These are phyloP conservation scores for Subanguina moxae DNA, from an alignment of 1,140 invertebrate species.

Conservation along the genomic window DNA sequence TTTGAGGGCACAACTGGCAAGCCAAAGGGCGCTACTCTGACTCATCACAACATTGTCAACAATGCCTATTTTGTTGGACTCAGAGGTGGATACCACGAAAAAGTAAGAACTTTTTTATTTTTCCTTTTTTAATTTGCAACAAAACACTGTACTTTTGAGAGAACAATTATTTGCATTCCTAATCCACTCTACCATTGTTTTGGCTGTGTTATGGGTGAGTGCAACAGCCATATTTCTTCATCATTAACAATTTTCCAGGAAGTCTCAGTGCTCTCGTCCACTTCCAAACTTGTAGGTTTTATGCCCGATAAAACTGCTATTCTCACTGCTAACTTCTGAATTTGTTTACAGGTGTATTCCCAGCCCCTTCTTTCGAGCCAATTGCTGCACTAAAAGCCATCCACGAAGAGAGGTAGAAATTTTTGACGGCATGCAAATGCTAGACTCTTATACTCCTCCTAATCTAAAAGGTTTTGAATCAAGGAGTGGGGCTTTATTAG, in stretches of 20 bases:
- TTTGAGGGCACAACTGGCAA: constrained; percentile 74
- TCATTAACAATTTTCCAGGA: no score
- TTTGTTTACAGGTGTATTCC: constrained; percentile 66
- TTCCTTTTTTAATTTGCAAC: background rate
- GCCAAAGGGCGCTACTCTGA: constrained; percentile 80
- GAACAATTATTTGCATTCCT: constrained; percentile 66
- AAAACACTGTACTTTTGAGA: constrained; percentile 31
- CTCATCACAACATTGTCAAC: constrained; percentile 79
- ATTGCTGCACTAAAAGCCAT: constrained; percentile 64
- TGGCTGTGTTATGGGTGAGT: constrained; percentile 74
- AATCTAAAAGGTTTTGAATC: no score
- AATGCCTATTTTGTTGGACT: constrained; percentile 71
- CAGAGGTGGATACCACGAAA: constrained; percentile 65
- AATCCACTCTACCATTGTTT: constrained; percentile 89
- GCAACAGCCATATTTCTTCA: no score
- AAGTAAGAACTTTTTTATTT: constrained; percentile 50
- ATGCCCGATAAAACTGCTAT: no score
- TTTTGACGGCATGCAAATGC: background rate
- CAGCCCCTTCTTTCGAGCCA: constrained; percentile 70
- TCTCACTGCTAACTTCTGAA: no score
- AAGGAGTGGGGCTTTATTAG: no score
- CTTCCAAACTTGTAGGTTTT: constrained; percentile 64
- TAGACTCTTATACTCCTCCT: no score
- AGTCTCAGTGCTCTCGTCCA: constrained; percentile 66
- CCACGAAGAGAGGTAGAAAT: constrained; percentile 45